Conservation (phyloP, 2,888 invertebrate genomes). For the Lissocephala sabroskyi region DNA sequence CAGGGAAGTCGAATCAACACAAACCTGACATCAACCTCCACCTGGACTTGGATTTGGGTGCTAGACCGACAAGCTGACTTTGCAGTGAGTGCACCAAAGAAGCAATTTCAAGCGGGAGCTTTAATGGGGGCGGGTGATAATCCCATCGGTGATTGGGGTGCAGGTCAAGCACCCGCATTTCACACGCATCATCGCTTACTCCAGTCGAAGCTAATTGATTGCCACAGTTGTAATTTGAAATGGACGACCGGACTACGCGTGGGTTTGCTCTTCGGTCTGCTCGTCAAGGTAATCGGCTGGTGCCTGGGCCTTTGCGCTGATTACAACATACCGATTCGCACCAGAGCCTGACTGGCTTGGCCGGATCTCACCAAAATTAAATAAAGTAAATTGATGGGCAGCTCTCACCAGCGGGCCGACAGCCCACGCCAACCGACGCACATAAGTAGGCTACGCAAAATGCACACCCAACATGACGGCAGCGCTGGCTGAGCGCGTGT, state of each 20-base stretch:
- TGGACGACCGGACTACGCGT: neutral
- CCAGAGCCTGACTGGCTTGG: too few relatives aligned
- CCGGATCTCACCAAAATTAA: constrained; percentile 43
- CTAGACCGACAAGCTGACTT: too few relatives aligned
- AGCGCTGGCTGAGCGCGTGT: neutral
- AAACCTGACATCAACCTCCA: neutral
- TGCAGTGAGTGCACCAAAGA: too few relatives aligned
- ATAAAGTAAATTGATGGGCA: constrained; percentile 35
- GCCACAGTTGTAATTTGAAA: constrained; percentile 9
- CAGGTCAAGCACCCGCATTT: constrained; percentile 20
- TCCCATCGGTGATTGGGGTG: neutral
- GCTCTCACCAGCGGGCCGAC: neutral
- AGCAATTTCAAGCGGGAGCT: too few relatives aligned
- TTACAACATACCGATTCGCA: neutral
- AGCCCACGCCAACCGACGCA: neutral
- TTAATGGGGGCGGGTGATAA: too few relatives aligned
- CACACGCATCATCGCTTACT: constrained; percentile 27
- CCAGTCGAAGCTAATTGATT: constrained; percentile 53
- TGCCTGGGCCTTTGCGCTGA: constrained; percentile 9
- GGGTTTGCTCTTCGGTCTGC: too few relatives aligned
- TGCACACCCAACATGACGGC: constrained; percentile 6
- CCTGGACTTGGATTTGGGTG: too few relatives aligned
- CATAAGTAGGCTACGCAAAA: constrained; percentile 22
- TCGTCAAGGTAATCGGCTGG: neutral
- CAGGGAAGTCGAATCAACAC: neutral